Evolutionary conservation across 2,113 vertebrate genomes (phyloP).

Genomic region (Aspidoscelis tigris): DNA sequence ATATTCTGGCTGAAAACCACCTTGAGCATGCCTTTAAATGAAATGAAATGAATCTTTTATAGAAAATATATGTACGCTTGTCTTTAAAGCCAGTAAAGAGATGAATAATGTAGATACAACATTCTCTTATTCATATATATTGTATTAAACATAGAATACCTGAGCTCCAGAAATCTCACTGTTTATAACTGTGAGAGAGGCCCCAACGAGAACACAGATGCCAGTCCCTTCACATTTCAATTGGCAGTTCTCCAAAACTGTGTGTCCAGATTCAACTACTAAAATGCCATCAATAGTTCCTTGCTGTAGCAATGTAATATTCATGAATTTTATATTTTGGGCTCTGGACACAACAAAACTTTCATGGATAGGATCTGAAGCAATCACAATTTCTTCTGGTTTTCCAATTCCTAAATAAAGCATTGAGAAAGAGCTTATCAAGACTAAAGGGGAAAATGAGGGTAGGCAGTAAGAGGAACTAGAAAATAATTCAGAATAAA

Average conservation of each 20-base stretch:
- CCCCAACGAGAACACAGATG: slow-evolving; percentile 68
- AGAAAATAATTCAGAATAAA: no score
- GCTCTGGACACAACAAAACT: slow-evolving; percentile 71
- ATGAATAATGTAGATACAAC: neutral
- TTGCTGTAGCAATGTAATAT: slow-evolving; percentile 66
- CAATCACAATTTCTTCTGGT: slow-evolving; percentile 65
- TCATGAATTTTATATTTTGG: slow-evolving; percentile 58
- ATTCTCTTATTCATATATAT: neutral
- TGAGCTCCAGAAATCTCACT: slow-evolving; percentile 72
- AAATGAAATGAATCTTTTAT: no score
- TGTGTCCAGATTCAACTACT: slow-evolving; percentile 73
- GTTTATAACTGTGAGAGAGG: slow-evolving; percentile 62
- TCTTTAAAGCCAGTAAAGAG: no score
- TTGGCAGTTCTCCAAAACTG: slow-evolving; percentile 71
- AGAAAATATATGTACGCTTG: no score
- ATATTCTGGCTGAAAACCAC: no score
- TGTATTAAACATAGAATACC: slow-evolving; percentile 51
- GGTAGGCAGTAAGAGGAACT: neutral
- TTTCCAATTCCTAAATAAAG: slow-evolving; percentile 61
- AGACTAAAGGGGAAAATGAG: neutral
- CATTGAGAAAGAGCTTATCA: slow-evolving; percentile 31
- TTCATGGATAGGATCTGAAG: slow-evolving; percentile 62
- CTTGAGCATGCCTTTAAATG: no score
- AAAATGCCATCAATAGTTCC: slow-evolving; percentile 63
- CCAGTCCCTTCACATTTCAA: slow-evolving; percentile 74